These are phyloP conservation scores for Drosophila trichaetosa DNA, from an alignment of 2,888 invertebrate species.

Conservation along the genomic window DNA sequence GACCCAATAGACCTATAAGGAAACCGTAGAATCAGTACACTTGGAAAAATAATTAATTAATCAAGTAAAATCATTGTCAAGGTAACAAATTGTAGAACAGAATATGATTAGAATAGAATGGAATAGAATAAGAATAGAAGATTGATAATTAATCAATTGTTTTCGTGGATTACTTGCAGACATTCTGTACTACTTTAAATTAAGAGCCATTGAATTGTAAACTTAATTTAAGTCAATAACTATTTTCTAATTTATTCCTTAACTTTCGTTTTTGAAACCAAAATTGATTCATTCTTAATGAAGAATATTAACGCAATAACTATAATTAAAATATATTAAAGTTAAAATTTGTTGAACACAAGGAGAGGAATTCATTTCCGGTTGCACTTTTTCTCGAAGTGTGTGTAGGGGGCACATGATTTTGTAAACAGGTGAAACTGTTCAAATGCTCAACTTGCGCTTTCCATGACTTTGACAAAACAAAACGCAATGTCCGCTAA, in stretches of 20 bases:
- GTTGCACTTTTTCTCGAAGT: background rate
- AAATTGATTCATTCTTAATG: background rate
- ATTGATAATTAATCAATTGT: too few species aligned
- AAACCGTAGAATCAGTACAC: conserved; percentile 48
- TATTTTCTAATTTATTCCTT: background rate
- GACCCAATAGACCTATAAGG: conserved; percentile 35
- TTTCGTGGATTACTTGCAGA: background rate
- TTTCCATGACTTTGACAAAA: conserved; percentile 68
- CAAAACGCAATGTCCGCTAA: conserved; percentile 62
- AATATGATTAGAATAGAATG: background rate
- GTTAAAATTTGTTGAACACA: background rate
- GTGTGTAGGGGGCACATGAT: background rate
- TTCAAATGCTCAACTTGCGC: conserved; percentile 65
- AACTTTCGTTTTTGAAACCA: background rate
- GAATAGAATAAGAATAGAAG: too few species aligned
- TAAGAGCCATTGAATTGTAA: background rate
- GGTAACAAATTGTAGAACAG: background rate
- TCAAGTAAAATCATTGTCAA: background rate
- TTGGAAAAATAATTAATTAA: background rate
- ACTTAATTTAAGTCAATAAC: background rate
- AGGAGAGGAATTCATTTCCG: background rate
- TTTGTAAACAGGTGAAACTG: conserved; percentile 64
- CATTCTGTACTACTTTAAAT: background rate
- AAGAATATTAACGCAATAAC: background rate
- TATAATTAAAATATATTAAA: background rate